Evolutionary conservation across 2,888 invertebrate genomes (phyloP), one percentile per base, ranked within the genome.

Genomic region (Pseudococcus jackbeardsleyi): DNA sequence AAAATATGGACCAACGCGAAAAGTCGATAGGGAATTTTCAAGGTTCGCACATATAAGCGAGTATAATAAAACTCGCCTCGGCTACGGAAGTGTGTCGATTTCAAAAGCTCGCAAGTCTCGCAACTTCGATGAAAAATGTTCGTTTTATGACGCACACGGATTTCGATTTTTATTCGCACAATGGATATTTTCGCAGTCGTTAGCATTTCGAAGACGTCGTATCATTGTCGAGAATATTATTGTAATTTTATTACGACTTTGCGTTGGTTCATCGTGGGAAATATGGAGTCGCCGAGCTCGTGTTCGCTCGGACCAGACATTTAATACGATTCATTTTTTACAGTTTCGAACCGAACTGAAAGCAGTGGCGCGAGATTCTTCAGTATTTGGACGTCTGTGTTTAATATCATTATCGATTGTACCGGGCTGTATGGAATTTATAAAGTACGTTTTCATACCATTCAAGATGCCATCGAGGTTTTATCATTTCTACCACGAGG

Each of bases 371-470:
- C 79, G 42, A 79, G 79, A n/a, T 79, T 79, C 15, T 79, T 79
- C 42, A 42, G 42, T 79, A 79, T 79, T 11, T 79, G 79, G 79
- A 42, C 42, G n/a, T 42, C 79, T 8, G 79, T 46, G 79, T 79
- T 39, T 19, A 79, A 42, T 42, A 39, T 79, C 42, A n/a, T 79
- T n/a, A 79, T 79, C 79, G 79, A 42, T n/a, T 79, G 79, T 42
- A 59, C 59, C 3, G 85, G 33, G 26, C 2, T 85, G 6, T 85
- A 59, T 59, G 85, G 85, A 12, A 85, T 85, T 19, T 59, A 85
- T 59, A 85, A 64, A 85, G 85, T 85, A 85, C 11, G 85, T 59
- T 33, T 33, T 33, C 3, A 33, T n/a, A 33, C 26, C 26, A 33
- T 33, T 33, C 26, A 1, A 33, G 26, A 33, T 33, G 3, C 26